Evolutionary conservation across 2,797 vertebrate genomes (phyloP), one percentile per base, ranked within the genome.

Genomic region (Selene dorsalis): DNA sequence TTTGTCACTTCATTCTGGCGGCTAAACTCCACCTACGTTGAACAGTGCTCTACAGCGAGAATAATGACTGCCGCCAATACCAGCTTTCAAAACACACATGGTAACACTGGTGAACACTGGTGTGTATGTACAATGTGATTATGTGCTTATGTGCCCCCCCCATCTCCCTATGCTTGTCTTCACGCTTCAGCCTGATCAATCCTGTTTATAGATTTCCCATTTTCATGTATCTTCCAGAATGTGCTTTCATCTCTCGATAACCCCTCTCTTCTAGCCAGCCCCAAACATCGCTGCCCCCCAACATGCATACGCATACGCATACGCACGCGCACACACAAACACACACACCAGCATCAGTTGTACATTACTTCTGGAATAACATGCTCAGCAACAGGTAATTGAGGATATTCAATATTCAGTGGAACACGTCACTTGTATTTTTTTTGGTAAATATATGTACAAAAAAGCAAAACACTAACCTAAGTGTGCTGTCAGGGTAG

Each of bases 401-500:
- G 75, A 35, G 67, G 80, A 82, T 66, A 84, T 67, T 24, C 68
- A 85, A 82, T 66, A 84, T 67, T 24, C 68, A 85, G 56, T 17
- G 35, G 56, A 73, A 85, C 57, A 69, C 20, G 10, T 68, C 70
- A 83, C 88, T 62, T 83, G 67, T 70, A 78, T 82, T 87, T 87
- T 71, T 13, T 41, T 41, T 41, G 12, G 60, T 58, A 79, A 84
- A 85, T 79, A 64, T 85, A 69, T 64, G 76, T 77, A 72, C 76
- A 78, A 66, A 20, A 48, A 72, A 62, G 59, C 85, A 84, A 84
- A 89, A 84, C 80, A 82, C 79, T 82, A 88, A 89, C 82, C 78
- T 84, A 75, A 86, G 84, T 87, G 74, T 73, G 85, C 90, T 93
- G 93, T 93, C 91, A 92, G 86, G 65, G 68, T 67, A 26, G 74